A percentile compares a stretch with the other conserved stretches of the same genome.
Evolutionary conservation across 2,113 vertebrate species (phyloP).

Genomic region (Pteropus alecto): DNA sequence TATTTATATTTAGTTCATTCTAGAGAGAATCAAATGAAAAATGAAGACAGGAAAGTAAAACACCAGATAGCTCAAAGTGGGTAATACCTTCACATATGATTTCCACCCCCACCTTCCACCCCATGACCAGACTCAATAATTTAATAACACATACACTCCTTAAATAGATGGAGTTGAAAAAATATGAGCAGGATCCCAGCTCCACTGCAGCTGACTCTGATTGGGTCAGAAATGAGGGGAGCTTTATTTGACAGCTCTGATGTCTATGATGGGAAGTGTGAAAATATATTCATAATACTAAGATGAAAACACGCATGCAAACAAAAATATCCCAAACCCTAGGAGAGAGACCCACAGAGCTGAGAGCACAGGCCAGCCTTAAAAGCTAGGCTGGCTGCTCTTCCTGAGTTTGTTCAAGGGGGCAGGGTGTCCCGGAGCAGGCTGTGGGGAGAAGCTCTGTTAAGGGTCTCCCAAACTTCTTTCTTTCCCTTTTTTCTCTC

Average conservation of each 20-base stretch:
- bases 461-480: constrained; percentile 29
- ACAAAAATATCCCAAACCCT: neutral
- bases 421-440: neutral
- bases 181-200: neutral
- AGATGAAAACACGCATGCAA: neutral
- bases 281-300: constrained; percentile 6
- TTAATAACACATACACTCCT: neutral
- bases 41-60: neutral
- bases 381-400: neutral
- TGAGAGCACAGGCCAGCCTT: neutral
- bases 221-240: neutral
- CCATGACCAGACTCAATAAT: neutral
- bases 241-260: neutral
- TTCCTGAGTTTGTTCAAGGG: neutral
- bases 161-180: constrained; percentile 5
- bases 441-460: neutral
- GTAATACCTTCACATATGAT: neutral
- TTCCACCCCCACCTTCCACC: neutral
- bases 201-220: neutral
- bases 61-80: neutral
- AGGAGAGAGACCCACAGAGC: neutral
- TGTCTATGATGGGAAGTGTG: neutral
- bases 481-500: neutral
- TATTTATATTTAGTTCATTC: neutral
- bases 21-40: constrained; percentile 4